These are phyloP conservation scores for Pristionchus japonicus DNA, from an alignment of 2,888 invertebrate genomes.

Conservation along the genomic window DNA sequence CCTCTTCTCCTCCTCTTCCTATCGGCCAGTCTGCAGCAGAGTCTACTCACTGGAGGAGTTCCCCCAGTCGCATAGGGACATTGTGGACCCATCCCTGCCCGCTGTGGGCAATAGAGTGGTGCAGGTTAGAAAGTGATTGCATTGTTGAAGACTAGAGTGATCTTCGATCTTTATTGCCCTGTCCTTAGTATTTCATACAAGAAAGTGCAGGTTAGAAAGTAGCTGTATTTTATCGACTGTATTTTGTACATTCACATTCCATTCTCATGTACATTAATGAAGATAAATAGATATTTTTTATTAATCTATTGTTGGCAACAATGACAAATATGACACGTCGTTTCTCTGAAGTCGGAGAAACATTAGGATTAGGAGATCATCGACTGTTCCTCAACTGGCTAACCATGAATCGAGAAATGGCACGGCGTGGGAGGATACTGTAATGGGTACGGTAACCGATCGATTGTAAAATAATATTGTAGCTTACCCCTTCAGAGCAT, in stretches of 20 bases:
- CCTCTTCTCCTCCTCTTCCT: conserved; percentile 51
- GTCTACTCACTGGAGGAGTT: conserved; percentile 54
- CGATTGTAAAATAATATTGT: neutral
- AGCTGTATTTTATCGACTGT: neutral
- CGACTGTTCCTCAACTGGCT: conserved; percentile 25
- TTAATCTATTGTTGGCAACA: neutral
- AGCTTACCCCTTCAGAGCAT: conserved; percentile 41
- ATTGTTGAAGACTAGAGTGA: too few relatives aligned
- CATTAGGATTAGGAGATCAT: too few relatives aligned
- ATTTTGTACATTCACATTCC: neutral
- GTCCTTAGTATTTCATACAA: too few relatives aligned
- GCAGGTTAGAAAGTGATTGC: neutral
- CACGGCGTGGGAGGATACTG: conserved; percentile 1
- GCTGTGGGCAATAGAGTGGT: conserved; percentile 24
- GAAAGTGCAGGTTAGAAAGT: neutral
- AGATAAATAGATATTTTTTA: neutral
- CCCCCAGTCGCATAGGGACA: conserved; percentile 33
- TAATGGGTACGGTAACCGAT: neutral
- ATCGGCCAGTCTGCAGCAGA: conserved; percentile 52
- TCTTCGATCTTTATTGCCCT: too few relatives aligned
- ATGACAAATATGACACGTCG: neutral
- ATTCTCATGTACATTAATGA: neutral
- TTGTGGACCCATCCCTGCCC: neutral
- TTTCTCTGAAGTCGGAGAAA: neutral
- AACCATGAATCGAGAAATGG: conserved; percentile 5